Percentiles rank a stretch among this genome's conserved stretches.
Conservation (phyloP, 2,888 invertebrate species). For the Philhelius pedissequus region DNA sequence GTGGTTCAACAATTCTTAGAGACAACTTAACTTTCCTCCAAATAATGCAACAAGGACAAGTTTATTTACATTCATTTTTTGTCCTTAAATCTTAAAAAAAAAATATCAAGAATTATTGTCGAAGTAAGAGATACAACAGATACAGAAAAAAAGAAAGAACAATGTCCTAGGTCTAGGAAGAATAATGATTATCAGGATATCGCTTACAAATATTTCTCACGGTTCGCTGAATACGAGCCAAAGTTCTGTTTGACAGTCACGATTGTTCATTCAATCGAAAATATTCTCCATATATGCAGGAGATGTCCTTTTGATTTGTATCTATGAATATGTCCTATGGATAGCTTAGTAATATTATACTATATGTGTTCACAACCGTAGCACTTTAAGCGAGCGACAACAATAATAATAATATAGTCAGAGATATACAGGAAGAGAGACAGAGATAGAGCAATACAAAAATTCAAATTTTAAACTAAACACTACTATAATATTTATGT, state of each 20-base stretch:
- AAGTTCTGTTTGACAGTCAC: conserved; percentile 55
- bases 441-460: background rate
- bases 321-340: conserved; percentile 20
- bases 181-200: conserved; percentile 20
- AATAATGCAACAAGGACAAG: conserved; percentile 61
- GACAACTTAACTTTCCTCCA: conserved; percentile 14
- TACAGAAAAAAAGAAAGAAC: background rate
- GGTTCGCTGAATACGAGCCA: conserved; percentile 43
- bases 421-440: background rate
- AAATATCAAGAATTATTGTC: conserved; percentile 24
- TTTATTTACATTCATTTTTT: conserved; percentile 1
- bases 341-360: conserved; percentile 51
- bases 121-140: background rate
- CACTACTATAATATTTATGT: too few relatives aligned
- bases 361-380: conserved; percentile 76
- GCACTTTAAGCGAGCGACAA: conserved; percentile 77
- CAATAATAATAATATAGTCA: conserved; percentile 36
- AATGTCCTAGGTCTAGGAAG: conserved; percentile 12
- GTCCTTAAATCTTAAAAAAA: conserved; percentile 4
- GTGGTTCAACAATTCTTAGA: conserved; percentile 13
- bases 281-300: conserved; percentile 20
- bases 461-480: background rate
- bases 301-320: background rate
- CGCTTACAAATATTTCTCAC: conserved; percentile 28
- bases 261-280: conserved; percentile 66